Conservation (phyloP, 1,140 invertebrate species). For the Zaprionus ghesquierei region DNA sequence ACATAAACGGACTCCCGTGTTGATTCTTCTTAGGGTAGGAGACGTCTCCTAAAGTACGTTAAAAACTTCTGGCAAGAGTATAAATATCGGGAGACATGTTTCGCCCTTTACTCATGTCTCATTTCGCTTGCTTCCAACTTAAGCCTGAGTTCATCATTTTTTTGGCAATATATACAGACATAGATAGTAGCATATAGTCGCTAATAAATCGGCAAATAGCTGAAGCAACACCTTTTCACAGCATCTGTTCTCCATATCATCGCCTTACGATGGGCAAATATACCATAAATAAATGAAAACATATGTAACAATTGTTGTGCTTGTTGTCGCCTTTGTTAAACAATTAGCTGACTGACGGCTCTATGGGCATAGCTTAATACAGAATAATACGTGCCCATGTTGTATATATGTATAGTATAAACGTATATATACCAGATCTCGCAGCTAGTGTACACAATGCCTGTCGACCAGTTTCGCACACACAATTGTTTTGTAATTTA, state of each 20-base stretch:
- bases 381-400: conserved; percentile 10
- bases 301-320: conserved; percentile 40
- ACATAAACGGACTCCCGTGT: too few relatives aligned
- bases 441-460: conserved; percentile 1
- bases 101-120: background rate
- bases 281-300: conserved; percentile 40
- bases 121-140: too few relatives aligned
- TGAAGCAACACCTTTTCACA: background rate
- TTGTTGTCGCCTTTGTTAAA: conserved; percentile 57
- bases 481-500: conserved; percentile 74
- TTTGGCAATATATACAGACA: background rate
- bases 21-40: too few relatives aligned
- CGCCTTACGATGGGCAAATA: conserved; percentile 42
- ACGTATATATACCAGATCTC: conserved; percentile 1
- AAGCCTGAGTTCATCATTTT: background rate
- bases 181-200: background rate
- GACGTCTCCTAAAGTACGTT: too few relatives aligned
- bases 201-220: background rate
- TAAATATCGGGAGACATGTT: too few relatives aligned
- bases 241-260: conserved; percentile 36
- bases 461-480: conserved; percentile 15
- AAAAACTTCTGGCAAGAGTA: too few relatives aligned
- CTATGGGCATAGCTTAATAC: conserved; percentile 26
- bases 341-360: conserved; percentile 50
- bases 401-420: conserved; percentile 17